A percentile compares a stretch with the other conserved stretches of the same genome.
phyloP scores from a whole-genome alignment of 2,113 vertebrate species.

The Semicossyphus pulcher region DNA sequence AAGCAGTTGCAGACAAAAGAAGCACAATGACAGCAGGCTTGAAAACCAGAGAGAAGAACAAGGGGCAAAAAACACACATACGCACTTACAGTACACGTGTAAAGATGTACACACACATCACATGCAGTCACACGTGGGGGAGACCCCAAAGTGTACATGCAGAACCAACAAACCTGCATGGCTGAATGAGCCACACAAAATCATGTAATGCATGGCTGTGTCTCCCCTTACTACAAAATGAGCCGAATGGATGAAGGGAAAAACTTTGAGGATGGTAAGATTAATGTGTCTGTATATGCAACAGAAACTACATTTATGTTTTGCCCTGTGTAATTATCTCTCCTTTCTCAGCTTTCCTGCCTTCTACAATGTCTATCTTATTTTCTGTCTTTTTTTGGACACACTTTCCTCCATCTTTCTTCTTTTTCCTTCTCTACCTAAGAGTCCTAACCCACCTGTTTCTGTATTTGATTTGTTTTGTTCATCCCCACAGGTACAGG shows the following conservation, averaged over 20 bases:
- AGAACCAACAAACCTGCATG: slow-evolving; percentile 11
- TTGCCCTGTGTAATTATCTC: too few species aligned
- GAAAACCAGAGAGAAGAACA: slow-evolving; percentile 70
- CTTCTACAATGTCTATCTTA: too few species aligned
- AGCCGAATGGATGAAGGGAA: too few species aligned
- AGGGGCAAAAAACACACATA: neutral
- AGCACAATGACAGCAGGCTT: slow-evolving; percentile 53
- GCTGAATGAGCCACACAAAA: neutral
- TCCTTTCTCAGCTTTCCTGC: too few species aligned
- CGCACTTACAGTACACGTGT: slow-evolving; percentile 27
- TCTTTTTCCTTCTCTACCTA: too few species aligned
- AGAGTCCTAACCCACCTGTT: too few species aligned
- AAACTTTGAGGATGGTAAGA: neutral
- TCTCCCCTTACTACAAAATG: too few species aligned
- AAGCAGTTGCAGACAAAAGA: slow-evolving; percentile 66
- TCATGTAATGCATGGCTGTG: too few species aligned
- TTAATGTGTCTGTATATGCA: neutral
- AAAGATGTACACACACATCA: slow-evolving; percentile 19
- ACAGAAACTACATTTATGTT: neutral
- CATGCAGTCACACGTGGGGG: slow-evolving; percentile 16
- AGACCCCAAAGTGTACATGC: neutral
- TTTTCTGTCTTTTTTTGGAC: too few species aligned
- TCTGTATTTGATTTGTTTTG: too few species aligned
- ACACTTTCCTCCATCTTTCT: too few species aligned
- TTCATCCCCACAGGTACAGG: too few species aligned